Conservation (phyloP, 2,797 vertebrate species). For the Coreius guichenoti region DNA sequence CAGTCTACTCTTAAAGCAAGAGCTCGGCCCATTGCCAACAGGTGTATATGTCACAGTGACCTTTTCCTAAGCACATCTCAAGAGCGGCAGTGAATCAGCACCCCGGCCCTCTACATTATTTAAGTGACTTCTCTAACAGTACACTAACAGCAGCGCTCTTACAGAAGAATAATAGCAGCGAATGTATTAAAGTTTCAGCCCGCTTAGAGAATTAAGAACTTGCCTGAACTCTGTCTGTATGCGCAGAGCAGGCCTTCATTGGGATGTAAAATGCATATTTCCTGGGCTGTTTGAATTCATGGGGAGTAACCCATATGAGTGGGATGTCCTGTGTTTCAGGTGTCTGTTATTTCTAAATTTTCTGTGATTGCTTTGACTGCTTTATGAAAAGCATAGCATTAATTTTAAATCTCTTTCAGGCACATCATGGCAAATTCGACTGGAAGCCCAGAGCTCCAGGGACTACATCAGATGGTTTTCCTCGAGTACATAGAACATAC, state of each 20-base stretch:
- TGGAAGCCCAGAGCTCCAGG: constrained; percentile 39
- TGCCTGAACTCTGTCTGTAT: constrained; percentile 1
- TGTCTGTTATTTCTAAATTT: not conserved
- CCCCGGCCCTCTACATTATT: constrained; percentile 54
- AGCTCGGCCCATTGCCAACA: constrained; percentile 42
- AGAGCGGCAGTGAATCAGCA: constrained; percentile 48
- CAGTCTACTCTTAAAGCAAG: constrained; percentile 25
- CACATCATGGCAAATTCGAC: constrained; percentile 39
- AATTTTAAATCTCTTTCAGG: constrained; percentile 51
- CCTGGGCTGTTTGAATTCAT: constrained; percentile 14
- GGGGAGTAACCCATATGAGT: not conserved
- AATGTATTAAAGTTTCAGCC: constrained; percentile 39
- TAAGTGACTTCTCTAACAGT: constrained; percentile 49
- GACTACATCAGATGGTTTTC: constrained; percentile 25
- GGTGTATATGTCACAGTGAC: constrained; percentile 58
- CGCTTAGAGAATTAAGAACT: constrained; percentile 19
- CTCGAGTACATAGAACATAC: constrained; percentile 27
- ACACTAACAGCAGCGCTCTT: constrained; percentile 37
- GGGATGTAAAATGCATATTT: constrained; percentile 20
- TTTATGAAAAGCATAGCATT: constrained; percentile 30
- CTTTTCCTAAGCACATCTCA: constrained; percentile 58
- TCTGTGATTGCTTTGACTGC: not conserved
- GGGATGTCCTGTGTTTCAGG: not conserved
- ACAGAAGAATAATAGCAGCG: constrained; percentile 34
- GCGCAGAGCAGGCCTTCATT: constrained; percentile 15